Base-by-base conservation (phyloP, 1,140 invertebrate genomes). In the Hylaeus anthracinus region DNA sequence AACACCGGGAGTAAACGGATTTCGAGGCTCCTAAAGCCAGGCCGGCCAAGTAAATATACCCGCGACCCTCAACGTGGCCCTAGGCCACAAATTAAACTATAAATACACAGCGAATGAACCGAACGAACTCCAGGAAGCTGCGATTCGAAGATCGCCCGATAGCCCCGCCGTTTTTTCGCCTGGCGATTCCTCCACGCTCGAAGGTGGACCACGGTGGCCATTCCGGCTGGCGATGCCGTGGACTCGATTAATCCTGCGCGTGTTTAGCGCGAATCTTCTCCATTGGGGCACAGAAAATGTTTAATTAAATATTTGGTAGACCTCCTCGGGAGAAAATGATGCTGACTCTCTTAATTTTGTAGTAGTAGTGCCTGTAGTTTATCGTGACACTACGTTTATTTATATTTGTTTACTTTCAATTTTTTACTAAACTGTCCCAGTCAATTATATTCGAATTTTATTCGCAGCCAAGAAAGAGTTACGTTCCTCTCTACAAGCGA, bases 51-150 rank as follows among this genome's bases (percentile, higher is more conserved):
- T 90, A 91, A 92, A 92, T 92, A 92, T 89, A 90, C 87, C 82
- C 88, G 84, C 86, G 89, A 90, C 88, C 88, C 90, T 90, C 88
- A 88, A 88, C 86, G 88, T 90, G 88, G 80, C 88, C 87, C 88
- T 90, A 87, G 86, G 88, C 89, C 88, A 90, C 92, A 91, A 91
- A 93, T 92, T 91, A 90, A 92, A 89, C 90, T 92, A 92, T 91
- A 92, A 93, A 93, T 92, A 92, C 82, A 80, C 85, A 85, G 82
- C 78, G 75, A 85, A 84, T 84, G 72, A 79, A 86, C 75, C 72
- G 81, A 90, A 89, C 76, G 51, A 74, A 73, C 43, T 88, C 74
- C 83, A 78, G 73, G 74, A 74, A 84, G 65, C 72, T 61, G n/a
- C 12, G 66, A 83, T 83, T 71, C 53, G 41, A 76, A 63, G 65